Evolutionary conservation across 2,888 invertebrate genomes (phyloP), one percentile per base, ranked within the genome.

Genomic region (Gymnoscelis rufifasciata): DNA sequence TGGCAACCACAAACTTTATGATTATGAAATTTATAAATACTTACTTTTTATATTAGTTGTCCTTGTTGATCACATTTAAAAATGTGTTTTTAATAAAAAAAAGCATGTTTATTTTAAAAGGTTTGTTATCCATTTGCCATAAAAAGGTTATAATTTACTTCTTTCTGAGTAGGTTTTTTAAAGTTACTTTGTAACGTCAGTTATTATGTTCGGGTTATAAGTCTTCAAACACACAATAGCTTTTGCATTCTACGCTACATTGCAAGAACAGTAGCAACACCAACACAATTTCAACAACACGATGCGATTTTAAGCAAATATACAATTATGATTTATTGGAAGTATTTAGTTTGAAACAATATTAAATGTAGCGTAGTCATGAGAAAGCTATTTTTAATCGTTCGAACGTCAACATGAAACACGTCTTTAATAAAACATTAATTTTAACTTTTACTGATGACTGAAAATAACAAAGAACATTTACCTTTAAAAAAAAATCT

Each of bases 331-430:
- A 19, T 35, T 7, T 29, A 40, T 28, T 27, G 26, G 26, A 26
- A 42, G 27, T 23, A 12, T 38, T 40, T 37, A 12, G 11, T 27
- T 43, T 30, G 7, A 7, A 35, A 36, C 26, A 24, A 15, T 33
- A 33, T 43, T 23, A 40, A 51, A 53, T 50, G 54, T 51, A 55
- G 54, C 55, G 54, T 43, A 54, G 51, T 33, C 28, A 49, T 46
- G 45, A 37, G 19, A 40, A 51, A 47, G 38, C 44, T 26, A 23
- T 14, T 19, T 10, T 14, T 30, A n/a, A 49, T 41, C 49, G 49
- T 41, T 13, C 8, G 40, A 48, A 40, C 43, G 43, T 37, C 40
- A 40, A 11, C 30, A 40, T 30, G 29, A 35, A 15, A 12, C 23
- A 24, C 14, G 15, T 15, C 1, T 24, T 31, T 7, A 12, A 7